Conservation (phyloP, 2,797 vertebrate species). For the Gallinago stenura region DNA sequence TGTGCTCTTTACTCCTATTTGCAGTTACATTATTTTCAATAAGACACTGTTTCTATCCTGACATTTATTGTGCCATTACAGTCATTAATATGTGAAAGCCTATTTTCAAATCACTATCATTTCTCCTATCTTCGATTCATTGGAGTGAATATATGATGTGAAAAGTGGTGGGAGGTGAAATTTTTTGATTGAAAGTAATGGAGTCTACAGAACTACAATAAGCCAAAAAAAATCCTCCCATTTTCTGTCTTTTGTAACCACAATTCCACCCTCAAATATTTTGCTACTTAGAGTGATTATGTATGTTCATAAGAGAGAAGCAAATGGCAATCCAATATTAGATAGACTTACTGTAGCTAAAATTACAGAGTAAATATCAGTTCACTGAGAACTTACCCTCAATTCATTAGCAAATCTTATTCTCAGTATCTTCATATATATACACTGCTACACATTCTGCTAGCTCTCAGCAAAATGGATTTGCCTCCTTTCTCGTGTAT, state of each 20-base stretch:
- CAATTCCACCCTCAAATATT: not conserved
- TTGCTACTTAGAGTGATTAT: not conserved
- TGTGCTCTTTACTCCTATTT: not conserved
- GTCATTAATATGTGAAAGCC: not conserved
- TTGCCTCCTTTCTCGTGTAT: not conserved
- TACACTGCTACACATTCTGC: not conserved
- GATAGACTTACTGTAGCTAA: not conserved
- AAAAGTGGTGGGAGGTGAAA: not conserved
- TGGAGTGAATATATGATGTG: not conserved
- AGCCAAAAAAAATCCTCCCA: not conserved
- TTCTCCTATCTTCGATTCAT: not conserved
- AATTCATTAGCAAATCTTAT: not conserved
- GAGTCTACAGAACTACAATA: not conserved
- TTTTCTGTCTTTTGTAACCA: not conserved
- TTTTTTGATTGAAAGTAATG: not conserved
- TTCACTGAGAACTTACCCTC: not conserved
- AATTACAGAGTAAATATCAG: not conserved
- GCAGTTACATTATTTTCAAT: not conserved
- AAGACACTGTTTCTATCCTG: conserved; percentile 3
- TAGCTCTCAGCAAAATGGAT: not conserved
- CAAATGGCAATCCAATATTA: not conserved
- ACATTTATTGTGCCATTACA: not conserved
- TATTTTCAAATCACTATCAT: not conserved
- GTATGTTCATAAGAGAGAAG: not conserved
- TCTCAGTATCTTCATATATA: not conserved